These are phyloP conservation scores for Apoderus coryli DNA, from an alignment of 2,888 invertebrate genomes.

Conservation along the genomic window DNA sequence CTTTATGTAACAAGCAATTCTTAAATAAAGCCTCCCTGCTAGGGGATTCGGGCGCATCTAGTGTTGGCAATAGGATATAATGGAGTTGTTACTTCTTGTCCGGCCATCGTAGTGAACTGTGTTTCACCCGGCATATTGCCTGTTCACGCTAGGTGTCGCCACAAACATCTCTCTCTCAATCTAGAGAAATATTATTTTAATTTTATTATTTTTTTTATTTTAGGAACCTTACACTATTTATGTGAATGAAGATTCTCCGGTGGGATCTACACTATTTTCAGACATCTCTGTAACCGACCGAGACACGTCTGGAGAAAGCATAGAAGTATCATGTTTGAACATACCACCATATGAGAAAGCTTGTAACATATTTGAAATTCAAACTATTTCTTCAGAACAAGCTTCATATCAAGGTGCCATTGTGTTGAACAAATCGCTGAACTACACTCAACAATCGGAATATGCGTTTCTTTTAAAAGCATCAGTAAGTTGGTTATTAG, in stretches of 20 bases:
- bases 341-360: conserved; percentile 51
- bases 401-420: conserved; percentile 59
- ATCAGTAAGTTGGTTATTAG: conserved; percentile 42
- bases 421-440: conserved; percentile 51
- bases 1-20: too few relatives aligned
- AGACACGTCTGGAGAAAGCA: conserved; percentile 66
- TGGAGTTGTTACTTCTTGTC: too few relatives aligned
- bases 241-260: conserved; percentile 59
- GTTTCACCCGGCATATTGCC: too few relatives aligned
- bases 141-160: too few relatives aligned
- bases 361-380: conserved; percentile 55
- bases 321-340: conserved; percentile 55
- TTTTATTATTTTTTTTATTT: conserved; percentile 21
- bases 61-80: too few relatives aligned
- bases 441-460: conserved; percentile 64
- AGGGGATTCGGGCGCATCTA: too few relatives aligned
- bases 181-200: too few relatives aligned
- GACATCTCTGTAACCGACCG: conserved; percentile 63
- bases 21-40: too few relatives aligned
- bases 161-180: too few relatives aligned
- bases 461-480: conserved; percentile 65
- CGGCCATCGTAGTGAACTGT: too few relatives aligned
- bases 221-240: conserved; percentile 69
- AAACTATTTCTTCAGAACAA: conserved; percentile 46
- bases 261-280: conserved; percentile 57